Conservation (phyloP, 2,888 invertebrate species). For the Crepidodera aurea region DNA sequence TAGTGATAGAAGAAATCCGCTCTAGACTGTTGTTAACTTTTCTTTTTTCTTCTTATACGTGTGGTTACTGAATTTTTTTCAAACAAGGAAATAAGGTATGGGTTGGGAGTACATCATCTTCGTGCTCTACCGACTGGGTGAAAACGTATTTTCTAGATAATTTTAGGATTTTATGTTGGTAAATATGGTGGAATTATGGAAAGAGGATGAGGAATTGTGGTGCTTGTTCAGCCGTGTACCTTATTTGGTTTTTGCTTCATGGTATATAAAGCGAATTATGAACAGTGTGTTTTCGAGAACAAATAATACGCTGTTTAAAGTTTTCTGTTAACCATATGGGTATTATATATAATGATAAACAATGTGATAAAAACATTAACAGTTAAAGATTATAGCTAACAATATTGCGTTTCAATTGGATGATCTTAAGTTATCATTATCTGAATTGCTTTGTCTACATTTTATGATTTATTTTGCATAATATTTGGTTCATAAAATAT, state of each 20-base stretch:
- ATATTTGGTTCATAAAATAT: no score
- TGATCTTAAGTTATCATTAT: no score
- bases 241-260: conserved; percentile 4
- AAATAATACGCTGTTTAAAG: background rate
- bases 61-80: conserved; percentile 42
- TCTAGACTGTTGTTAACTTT: conserved; percentile 50
- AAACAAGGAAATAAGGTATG: conserved; percentile 43
- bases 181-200: conserved; percentile 25
- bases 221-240: conserved; percentile 2
- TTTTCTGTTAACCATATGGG: background rate
- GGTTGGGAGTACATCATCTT: conserved; percentile 17
- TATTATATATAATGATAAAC: background rate
- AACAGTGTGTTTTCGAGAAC: background rate
- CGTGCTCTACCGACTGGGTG: conserved; percentile 32
- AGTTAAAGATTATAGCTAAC: no score
- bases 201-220: conserved; percentile 12
- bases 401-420: no score
- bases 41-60: conserved; percentile 49
- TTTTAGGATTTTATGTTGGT: conserved; percentile 25
- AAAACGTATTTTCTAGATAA: conserved; percentile 27
- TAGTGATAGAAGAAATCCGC: conserved; percentile 50
- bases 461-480: no score
- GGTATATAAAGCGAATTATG: background rate
- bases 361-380: no score
- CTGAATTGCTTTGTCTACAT: no score